Conservation (phyloP, 2,888 invertebrate genomes). For the Drosophila eohydei region DNA sequence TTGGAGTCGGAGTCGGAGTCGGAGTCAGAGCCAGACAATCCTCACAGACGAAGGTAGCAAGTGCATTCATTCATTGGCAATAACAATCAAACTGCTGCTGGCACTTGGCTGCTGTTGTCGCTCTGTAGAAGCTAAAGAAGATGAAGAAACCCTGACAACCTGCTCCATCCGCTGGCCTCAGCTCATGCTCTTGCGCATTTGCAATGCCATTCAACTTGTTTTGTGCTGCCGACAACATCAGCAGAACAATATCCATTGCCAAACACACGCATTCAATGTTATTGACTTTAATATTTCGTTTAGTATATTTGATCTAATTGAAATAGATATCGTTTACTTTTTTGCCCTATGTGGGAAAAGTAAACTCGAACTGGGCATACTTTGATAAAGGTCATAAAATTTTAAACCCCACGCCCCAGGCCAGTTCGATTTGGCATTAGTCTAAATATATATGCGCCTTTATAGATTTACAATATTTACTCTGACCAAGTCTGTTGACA, state of each 20-base stretch:
- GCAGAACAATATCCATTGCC: conserved; percentile 12
- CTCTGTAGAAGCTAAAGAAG: conserved; percentile 1
- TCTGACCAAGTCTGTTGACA: conserved; percentile 36
- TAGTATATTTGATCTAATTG: conserved; percentile 42
- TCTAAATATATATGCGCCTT: conserved; percentile 28
- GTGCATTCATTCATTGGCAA: conserved; percentile 81
- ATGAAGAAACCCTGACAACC: conserved; percentile 6
- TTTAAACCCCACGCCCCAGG: conserved; percentile 36
- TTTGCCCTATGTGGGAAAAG: conserved; percentile 65
- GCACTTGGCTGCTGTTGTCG: conserved; percentile 53
- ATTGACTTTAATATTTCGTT: conserved; percentile 67
- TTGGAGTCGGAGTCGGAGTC: conserved; percentile 11
- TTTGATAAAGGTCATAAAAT: conserved; percentile 67
- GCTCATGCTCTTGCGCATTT: conserved; percentile 63
- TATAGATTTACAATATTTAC: conserved; percentile 63
- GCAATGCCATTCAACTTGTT: conserved; percentile 73
- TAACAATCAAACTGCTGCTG: conserved; percentile 78
- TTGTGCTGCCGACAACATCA: conserved; percentile 47
- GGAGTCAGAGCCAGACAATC: conserved; percentile 44
- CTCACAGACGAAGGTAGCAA: conserved; percentile 66
- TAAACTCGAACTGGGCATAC: conserved; percentile 53
- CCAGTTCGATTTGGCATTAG: conserved; percentile 64
- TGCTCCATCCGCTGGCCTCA: conserved; percentile 31
- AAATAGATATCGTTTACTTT: conserved; percentile 24
- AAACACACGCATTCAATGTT: conserved; percentile 50